Conservation (phyloP, 2,888 invertebrate species). For the Diogma glabrata region DNA sequence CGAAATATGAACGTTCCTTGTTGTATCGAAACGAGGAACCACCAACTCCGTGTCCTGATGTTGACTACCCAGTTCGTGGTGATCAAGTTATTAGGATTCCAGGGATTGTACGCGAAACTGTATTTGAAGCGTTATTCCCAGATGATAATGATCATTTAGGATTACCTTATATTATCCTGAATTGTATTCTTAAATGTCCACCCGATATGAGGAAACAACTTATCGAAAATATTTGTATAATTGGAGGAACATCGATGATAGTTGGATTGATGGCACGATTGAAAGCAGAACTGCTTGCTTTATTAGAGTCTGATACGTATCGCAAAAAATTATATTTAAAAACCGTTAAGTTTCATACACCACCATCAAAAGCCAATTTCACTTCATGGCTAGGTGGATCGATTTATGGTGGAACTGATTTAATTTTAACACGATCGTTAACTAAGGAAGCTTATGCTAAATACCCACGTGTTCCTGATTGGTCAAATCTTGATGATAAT, state of each 20-base stretch:
- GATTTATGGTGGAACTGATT: slow-evolving; percentile 65
- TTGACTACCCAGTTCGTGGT: slow-evolving; percentile 55
- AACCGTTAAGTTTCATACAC: slow-evolving; percentile 66
- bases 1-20: slow-evolving; percentile 55
- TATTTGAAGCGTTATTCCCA: slow-evolving; percentile 76
- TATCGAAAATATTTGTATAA: slow-evolving; percentile 71
- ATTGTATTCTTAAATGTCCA: slow-evolving; percentile 69
- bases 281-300: slow-evolving; percentile 57
- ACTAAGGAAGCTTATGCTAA: slow-evolving; percentile 64
- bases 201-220: slow-evolving; percentile 67
- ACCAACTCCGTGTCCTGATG: slow-evolving; percentile 44
- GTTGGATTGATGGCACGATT: slow-evolving; percentile 75
- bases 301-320: slow-evolving; percentile 51
- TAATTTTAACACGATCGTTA: slow-evolving; percentile 55
- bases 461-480: slow-evolving; percentile 64
- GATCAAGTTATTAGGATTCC: slow-evolving; percentile 50
- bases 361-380: slow-evolving; percentile 71
- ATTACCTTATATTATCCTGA: slow-evolving; percentile 72
- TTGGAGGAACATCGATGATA: slow-evolving; percentile 76
- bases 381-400: slow-evolving; percentile 81
- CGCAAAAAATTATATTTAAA: slow-evolving; percentile 47
- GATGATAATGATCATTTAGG: slow-evolving; percentile 72
- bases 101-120: slow-evolving; percentile 63
- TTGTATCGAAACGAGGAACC: slow-evolving; percentile 38
- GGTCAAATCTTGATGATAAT: slow-evolving; percentile 44